Evolutionary conservation across 2,113 vertebrate genomes (phyloP), one percentile per base, ranked within the genome.

Genomic region (Mirounga angustirostris): DNA sequence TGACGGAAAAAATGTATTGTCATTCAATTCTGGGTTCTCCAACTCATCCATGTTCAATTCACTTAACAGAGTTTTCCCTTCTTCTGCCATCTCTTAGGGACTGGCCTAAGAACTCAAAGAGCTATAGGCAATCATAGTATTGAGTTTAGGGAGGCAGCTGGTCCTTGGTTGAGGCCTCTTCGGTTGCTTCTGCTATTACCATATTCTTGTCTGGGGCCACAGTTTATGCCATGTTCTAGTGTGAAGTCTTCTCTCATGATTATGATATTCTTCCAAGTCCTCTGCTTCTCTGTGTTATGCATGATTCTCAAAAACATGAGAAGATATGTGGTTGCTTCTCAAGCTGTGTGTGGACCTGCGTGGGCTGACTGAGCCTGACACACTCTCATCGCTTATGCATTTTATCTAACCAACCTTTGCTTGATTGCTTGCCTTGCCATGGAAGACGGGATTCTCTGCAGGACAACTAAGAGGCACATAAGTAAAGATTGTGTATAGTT

Each of bases 331-430:
- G 30, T 28, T 95, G 12, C 11, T 88, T 89, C 22, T 85, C 40
- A 30, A 93, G n/a, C 82, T 74, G 78, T 50, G 8, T 19, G 9
- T 91, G 46, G 43, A 65, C 33, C 1, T 13, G 0, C n/a, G 30
- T 69, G 69, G 18, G 33, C 36, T 89, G 69, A 50, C 5, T 50
- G 50, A 80, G 2, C 24, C 36, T 28, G 14, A 52, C 16, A n/a
- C 0, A 7, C 14, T 21, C 28, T 5, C 28, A 56, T 5, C 10
- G 36, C 46, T 65, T 5, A 6, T 24, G 28, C 2, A 5, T n/a
- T 36, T 30, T 30, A 76, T 76, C 24, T 8, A 5, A 40, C 46
- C 28, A 40, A 10, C 4, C 1, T 54, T 21, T 19, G 14, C 6
- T 50, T 3, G 1, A 30, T 30, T 28, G 46, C 61, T 15, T 0